These are phyloP conservation scores for Epinephelus lanceolatus DNA, from an alignment of 2,113 vertebrate genomes.

Conservation along the genomic window DNA sequence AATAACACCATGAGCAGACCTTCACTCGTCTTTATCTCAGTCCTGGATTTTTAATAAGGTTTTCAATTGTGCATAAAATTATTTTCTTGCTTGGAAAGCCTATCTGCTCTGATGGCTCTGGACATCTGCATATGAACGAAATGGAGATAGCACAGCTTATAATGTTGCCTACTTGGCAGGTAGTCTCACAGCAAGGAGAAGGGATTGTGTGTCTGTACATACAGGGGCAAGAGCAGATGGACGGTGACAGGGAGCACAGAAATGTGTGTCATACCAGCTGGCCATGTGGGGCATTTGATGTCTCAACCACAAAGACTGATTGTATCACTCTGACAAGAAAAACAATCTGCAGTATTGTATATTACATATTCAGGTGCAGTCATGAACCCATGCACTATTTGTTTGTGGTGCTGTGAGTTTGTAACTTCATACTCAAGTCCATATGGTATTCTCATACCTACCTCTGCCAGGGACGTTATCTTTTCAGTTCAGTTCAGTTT, in stretches of 20 bases:
- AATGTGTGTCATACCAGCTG: conserved; percentile 50
- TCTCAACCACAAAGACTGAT: conserved; percentile 5
- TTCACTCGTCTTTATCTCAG: background rate
- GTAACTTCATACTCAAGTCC: background rate
- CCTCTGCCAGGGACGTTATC: no score
- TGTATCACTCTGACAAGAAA: background rate
- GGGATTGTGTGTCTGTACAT: conserved; percentile 37
- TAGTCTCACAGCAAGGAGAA: conserved; percentile 31
- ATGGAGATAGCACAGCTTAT: conserved; percentile 19
- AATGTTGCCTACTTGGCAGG: conserved; percentile 29
- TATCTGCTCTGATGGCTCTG: background rate
- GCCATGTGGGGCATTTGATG: conserved; percentile 4
- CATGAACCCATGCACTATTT: background rate
- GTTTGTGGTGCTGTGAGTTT: background rate
- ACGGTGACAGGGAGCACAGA: conserved; percentile 35
- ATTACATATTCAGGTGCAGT: background rate
- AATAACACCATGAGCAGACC: background rate
- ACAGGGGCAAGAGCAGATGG: conserved; percentile 52
- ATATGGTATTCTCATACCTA: background rate
- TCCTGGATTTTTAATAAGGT: conserved; percentile 1
- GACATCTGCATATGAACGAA: conserved; percentile 23
- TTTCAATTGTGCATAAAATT: conserved; percentile 7
- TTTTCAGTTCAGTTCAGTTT: no score
- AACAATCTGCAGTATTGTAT: background rate
- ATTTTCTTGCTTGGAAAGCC: conserved; percentile 8